Conservation (phyloP, 2,888 invertebrate genomes). For the Pegoplata infirma region DNA sequence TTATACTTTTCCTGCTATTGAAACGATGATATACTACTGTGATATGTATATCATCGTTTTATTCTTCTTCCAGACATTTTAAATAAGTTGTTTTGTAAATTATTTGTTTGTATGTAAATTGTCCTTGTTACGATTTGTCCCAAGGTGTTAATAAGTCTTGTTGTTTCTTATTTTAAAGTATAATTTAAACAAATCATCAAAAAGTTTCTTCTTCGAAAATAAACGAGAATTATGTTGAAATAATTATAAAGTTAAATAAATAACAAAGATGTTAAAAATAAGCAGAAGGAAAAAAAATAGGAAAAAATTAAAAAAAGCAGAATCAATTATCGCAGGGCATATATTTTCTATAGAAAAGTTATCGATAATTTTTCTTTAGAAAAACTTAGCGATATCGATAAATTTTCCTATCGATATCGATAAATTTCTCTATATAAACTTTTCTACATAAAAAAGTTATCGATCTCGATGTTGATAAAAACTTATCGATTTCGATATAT, state of each 20-base stretch:
- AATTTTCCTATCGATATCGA: too few relatives aligned
- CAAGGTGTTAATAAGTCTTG: conserved; percentile 65
- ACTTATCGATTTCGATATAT: too few relatives aligned
- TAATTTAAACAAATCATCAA: conserved; percentile 51
- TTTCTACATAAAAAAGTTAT: too few relatives aligned
- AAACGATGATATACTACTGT: conserved; percentile 18
- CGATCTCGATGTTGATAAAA: too few relatives aligned
- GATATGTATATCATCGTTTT: background rate
- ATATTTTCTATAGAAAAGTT: too few relatives aligned
- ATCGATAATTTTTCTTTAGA: too few relatives aligned
- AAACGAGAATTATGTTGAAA: conserved; percentile 6
- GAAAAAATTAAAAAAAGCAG: too few relatives aligned
- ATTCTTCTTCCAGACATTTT: background rate
- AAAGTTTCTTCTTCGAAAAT: conserved; percentile 18
- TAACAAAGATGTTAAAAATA: background rate
- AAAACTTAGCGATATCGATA: too few relatives aligned
- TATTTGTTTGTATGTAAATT: conserved; percentile 64
- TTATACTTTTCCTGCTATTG: conserved; percentile 35
- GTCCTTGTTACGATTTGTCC: conserved; percentile 63
- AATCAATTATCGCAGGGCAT: too few relatives aligned
- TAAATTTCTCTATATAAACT: too few relatives aligned
- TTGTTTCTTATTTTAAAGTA: conserved; percentile 6
- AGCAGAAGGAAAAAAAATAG: too few relatives aligned
- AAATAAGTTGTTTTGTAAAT: conserved; percentile 61
- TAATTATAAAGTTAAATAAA: background rate